Evolutionary conservation across 2,888 invertebrate genomes (phyloP).

Genomic region (Alentia gelatinosa): DNA sequence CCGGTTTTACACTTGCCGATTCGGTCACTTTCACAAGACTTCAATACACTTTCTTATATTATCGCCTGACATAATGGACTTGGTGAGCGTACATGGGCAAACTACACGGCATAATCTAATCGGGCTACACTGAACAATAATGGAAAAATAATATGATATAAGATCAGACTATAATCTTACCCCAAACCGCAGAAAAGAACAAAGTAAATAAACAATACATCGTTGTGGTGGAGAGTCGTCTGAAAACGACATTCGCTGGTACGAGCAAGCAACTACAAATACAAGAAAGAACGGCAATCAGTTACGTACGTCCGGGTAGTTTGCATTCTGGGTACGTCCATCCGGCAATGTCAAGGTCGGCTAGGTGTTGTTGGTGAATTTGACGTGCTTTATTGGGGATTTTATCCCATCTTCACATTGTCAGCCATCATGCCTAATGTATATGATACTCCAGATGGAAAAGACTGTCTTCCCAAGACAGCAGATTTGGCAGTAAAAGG

Average conservation of each 20-base stretch:
- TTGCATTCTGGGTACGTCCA: neutral
- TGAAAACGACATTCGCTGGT: neutral
- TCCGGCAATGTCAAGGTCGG: constrained; percentile 7
- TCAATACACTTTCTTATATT: too few relatives aligned
- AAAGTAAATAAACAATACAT: neutral
- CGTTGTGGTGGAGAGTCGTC: neutral
- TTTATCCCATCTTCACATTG: neutral
- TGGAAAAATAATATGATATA: too few relatives aligned
- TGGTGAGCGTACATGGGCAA: too few relatives aligned
- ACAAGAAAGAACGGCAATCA: neutral
- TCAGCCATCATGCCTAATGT: neutral
- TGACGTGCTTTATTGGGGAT: neutral
- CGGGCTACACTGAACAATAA: too few relatives aligned
- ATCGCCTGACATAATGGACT: too few relatives aligned
- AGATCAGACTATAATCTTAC: too few relatives aligned
- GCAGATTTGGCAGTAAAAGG: neutral
- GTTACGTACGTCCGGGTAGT: neutral
- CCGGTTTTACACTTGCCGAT: too few relatives aligned
- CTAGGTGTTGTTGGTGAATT: neutral
- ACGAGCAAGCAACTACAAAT: neutral
- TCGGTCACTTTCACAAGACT: too few relatives aligned
- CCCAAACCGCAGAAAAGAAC: too few relatives aligned
- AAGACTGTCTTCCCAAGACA: neutral
- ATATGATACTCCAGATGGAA: neutral
- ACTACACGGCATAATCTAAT: too few relatives aligned